Percentiles rank a stretch among this genome's conserved stretches.
These are phyloP conservation scores for Drosophila triauraria DNA, from an alignment of 1,140 invertebrate species.

Conservation along the genomic window DNA sequence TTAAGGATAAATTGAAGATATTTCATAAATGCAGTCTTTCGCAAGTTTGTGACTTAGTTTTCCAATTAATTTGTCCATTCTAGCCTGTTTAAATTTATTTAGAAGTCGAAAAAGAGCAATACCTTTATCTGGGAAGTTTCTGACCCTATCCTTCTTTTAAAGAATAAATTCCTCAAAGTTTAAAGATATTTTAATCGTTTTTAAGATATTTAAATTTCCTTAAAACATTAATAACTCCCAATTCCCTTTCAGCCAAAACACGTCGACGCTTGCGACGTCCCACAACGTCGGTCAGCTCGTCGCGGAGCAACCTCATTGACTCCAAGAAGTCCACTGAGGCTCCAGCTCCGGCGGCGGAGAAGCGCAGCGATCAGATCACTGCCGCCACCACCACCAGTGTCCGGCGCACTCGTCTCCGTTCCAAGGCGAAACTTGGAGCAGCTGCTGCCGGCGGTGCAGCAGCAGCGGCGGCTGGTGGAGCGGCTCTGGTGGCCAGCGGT, in stretches of 20 bases:
- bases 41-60: too few species aligned
- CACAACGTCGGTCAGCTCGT: slow-evolving; percentile 84
- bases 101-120: not conserved
- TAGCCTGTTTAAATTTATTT: not conserved
- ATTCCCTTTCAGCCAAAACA: slow-evolving; percentile 67
- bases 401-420: slow-evolving; percentile 89
- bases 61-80: too few species aligned
- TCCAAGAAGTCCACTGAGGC: slow-evolving; percentile 83
- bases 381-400: slow-evolving; percentile 85
- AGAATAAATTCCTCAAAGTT: not conserved
- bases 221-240: not conserved
- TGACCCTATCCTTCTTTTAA: not conserved
- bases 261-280: slow-evolving; percentile 87
- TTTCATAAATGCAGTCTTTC: too few species aligned
- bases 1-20: too few species aligned
- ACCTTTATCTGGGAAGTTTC: not conserved
- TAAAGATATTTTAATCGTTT: not conserved
- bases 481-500: slow-evolving; percentile 87
- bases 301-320: slow-evolving; percentile 84
- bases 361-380: slow-evolving; percentile 88
- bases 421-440: slow-evolving; percentile 86
- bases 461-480: slow-evolving; percentile 87
- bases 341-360: slow-evolving; percentile 84
- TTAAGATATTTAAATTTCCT: not conserved
- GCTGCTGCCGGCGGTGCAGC: slow-evolving; percentile 87